phyloP scores from a whole-genome alignment of 2,888 invertebrate species.

The Coleophora deauratella region DNA sequence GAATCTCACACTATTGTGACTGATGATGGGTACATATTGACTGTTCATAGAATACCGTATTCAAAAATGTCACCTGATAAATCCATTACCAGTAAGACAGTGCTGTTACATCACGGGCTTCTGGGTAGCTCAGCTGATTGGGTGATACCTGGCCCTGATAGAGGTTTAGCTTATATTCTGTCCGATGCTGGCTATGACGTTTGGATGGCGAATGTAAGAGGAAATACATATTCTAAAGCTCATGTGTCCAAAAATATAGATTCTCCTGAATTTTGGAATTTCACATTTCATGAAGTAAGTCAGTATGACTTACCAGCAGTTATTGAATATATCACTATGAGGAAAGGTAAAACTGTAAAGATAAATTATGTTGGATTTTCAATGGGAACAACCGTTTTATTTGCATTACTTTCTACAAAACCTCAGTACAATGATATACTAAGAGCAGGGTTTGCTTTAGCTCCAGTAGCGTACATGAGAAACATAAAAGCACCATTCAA shows the following conservation, averaged over 20 bases:
- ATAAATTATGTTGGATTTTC: slow-evolving; percentile 90
- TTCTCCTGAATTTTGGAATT: slow-evolving; percentile 79
- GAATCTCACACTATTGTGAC: slow-evolving; percentile 83
- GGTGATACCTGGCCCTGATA: slow-evolving; percentile 79
- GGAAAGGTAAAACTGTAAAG: slow-evolving; percentile 49
- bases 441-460: slow-evolving; percentile 78
- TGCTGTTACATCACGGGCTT: slow-evolving; percentile 87
- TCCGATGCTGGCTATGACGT: slow-evolving; percentile 82
- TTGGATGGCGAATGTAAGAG: slow-evolving; percentile 90
- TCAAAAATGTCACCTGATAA: slow-evolving; percentile 38
- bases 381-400: slow-evolving; percentile 88
- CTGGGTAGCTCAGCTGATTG: slow-evolving; percentile 85
- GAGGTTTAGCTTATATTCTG: slow-evolving; percentile 78
- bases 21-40: slow-evolving; percentile 87
- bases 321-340: slow-evolving; percentile 78
- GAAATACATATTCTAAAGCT: slow-evolving; percentile 82
- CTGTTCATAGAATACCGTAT: slow-evolving; percentile 86
- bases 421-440: slow-evolving; percentile 80
- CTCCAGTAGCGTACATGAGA: slow-evolving; percentile 80
- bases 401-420: slow-evolving; percentile 78
- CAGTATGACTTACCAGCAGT: slow-evolving; percentile 90
- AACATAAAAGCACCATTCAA: slow-evolving; percentile 79
- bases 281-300: slow-evolving; percentile 93
- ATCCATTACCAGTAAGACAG: slow-evolving; percentile 55
- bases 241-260: slow-evolving; percentile 72